Evolutionary conservation across 2,797 vertebrate species (phyloP).

Genomic region (Trematomus bernacchii): DNA sequence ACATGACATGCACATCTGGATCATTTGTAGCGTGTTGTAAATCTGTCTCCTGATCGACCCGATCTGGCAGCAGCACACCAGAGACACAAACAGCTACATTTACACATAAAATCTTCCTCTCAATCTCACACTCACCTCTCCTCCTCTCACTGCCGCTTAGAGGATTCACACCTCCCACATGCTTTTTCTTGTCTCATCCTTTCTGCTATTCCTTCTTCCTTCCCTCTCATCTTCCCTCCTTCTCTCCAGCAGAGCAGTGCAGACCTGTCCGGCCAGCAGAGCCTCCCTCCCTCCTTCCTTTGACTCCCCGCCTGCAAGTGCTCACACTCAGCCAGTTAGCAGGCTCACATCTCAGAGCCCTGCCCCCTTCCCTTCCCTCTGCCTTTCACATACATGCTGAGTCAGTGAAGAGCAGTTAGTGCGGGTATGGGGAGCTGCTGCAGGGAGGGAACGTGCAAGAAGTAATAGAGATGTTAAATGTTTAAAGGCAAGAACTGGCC

Average conservation of each 20-base stretch:
- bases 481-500: conserved; percentile 40
- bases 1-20: conserved; percentile 46
- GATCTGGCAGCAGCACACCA: conserved; percentile 43
- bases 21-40: conserved; percentile 20
- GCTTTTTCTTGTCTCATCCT: conserved; percentile 46
- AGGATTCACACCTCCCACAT: conserved; percentile 73
- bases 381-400: conserved; percentile 74
- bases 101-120: conserved; percentile 33
- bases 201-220: conserved; percentile 32
- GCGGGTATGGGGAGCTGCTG: conserved; percentile 28
- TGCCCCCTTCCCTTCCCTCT: conserved; percentile 49
- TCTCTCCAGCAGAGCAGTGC: conserved; percentile 34
- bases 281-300: neutral
- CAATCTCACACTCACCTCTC: conserved; percentile 69
- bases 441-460: conserved; percentile 26
- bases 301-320: conserved; percentile 13
- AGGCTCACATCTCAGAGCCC: conserved; percentile 32
- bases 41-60: conserved; percentile 31
- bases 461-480: neutral
- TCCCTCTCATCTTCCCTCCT: conserved; percentile 31
- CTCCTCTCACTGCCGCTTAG: conserved; percentile 50
- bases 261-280: conserved; percentile 62
- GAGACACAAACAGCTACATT: conserved; percentile 36
- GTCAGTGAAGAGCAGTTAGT: conserved; percentile 66
- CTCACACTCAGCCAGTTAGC: conserved; percentile 60